Evolutionary conservation across 1,140 invertebrate genomes (phyloP).

Genomic region (Aphelinus certus): DNA sequence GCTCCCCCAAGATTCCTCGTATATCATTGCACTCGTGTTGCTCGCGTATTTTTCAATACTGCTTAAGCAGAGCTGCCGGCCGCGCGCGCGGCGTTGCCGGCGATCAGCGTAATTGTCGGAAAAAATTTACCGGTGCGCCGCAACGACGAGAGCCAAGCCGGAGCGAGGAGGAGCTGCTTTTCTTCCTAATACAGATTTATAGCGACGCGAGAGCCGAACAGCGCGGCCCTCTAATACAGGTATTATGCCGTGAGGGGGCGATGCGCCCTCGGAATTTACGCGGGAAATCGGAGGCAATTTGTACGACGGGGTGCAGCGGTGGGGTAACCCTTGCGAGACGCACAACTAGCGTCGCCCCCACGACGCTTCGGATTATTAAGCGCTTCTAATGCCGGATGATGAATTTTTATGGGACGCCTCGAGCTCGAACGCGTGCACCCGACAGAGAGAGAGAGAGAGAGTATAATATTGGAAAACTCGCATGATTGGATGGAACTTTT

Average conservation of each 20-base stretch:
- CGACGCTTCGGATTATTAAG: conserved; percentile 3
- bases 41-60: conserved; percentile 29
- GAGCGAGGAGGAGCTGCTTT: conserved; percentile 21
- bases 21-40: conserved; percentile 40
- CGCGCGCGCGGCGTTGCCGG: background rate
- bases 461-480: too few species aligned
- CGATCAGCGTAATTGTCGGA: conserved; percentile 23
- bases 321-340: conserved; percentile 38
- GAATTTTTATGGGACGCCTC: too few species aligned
- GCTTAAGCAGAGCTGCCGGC: conserved; percentile 4
- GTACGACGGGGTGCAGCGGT: conserved; percentile 24
- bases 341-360: background rate
- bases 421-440: too few species aligned
- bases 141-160: background rate
- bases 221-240: conserved; percentile 54
- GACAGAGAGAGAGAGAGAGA: too few species aligned
- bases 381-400: background rate
- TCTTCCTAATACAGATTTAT: conserved; percentile 61
- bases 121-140: background rate
- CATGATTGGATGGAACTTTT: too few species aligned
- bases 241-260: conserved; percentile 51
- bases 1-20: conserved; percentile 25
- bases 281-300: conserved; percentile 60
- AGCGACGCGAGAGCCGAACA: conserved; percentile 50
- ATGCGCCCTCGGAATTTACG: conserved; percentile 50